phyloP scores from a whole-genome alignment of 2,888 invertebrate species.

The Seira ritae region DNA sequence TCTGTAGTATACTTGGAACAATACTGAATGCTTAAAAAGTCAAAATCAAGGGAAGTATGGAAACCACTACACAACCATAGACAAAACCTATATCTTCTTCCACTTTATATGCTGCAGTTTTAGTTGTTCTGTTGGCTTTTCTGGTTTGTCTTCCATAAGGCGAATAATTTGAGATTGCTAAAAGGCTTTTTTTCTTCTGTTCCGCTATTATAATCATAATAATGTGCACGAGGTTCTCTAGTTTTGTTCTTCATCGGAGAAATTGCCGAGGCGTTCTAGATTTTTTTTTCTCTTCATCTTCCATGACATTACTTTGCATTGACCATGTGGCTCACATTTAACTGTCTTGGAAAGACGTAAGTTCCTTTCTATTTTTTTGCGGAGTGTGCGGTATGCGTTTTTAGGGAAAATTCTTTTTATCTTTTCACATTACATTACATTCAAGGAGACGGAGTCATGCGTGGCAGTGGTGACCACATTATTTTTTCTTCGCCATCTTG shows the following conservation, averaged over 20 bases:
- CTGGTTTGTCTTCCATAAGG: constrained; percentile 16
- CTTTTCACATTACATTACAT: constrained; percentile 7
- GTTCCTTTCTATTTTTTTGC: background rate
- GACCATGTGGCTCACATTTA: constrained; percentile 18
- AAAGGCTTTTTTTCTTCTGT: constrained; percentile 4
- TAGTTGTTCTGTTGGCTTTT: background rate
- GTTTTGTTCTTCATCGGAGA: background rate
- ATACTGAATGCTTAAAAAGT: too few species aligned
- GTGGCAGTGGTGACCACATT: background rate
- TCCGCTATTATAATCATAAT: constrained; percentile 14
- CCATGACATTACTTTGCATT: constrained; percentile 45
- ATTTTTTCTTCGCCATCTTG: background rate
- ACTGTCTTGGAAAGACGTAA: background rate
- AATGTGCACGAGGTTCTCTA: constrained; percentile 2
- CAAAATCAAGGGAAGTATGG: too few species aligned
- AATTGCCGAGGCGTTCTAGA: constrained; percentile 18
- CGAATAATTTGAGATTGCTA: constrained; percentile 2
- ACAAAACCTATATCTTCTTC: background rate
- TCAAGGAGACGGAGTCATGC: background rate
- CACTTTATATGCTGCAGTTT: background rate
- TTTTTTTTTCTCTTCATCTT: constrained; percentile 30
- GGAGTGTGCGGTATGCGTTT: too few species aligned
- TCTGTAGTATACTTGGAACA: background rate
- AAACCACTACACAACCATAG: background rate
- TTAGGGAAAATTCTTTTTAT: constrained; percentile 18